Evolutionary conservation across 2,797 vertebrate genomes (phyloP).

Genomic region (Cyprinodon diabolis): DNA sequence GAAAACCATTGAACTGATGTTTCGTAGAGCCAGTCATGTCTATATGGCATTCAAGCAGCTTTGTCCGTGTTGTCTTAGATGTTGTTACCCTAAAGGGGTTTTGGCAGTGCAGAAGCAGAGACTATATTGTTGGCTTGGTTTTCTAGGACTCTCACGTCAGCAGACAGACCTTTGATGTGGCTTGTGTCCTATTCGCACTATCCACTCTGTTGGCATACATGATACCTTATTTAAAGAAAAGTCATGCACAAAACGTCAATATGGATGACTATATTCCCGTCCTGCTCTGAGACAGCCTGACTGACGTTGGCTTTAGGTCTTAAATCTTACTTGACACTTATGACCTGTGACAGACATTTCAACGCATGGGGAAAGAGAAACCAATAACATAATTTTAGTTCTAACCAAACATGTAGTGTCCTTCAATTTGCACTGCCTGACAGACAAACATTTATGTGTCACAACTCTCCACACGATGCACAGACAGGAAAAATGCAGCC

Average conservation of each 20-base stretch:
- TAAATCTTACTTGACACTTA: slow-evolving; percentile 42
- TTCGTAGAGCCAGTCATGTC: not conserved
- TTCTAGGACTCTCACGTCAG: slow-evolving; percentile 2
- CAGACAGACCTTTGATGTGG: slow-evolving; percentile 23
- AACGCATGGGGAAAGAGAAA: slow-evolving; percentile 13
- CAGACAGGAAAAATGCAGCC: slow-evolving; percentile 26
- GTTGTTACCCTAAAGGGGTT: slow-evolving; percentile 54
- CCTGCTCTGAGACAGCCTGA: slow-evolving; percentile 37
- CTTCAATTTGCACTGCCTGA: slow-evolving; percentile 16
- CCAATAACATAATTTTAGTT: not conserved
- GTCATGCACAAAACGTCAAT: slow-evolving; percentile 45
- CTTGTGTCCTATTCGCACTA: slow-evolving; percentile 43
- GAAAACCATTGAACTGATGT: not conserved
- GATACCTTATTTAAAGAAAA: slow-evolving; percentile 36
- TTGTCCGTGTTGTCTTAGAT: not conserved
- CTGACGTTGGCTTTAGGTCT: slow-evolving; percentile 32
- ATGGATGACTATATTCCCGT: slow-evolving; percentile 33
- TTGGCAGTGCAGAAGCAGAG: not conserved
- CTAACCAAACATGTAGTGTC: slow-evolving; percentile 2
- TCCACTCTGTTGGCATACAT: slow-evolving; percentile 37
- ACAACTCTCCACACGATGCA: slow-evolving; percentile 55
- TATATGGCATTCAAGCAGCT: not conserved
- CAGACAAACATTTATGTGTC: slow-evolving; percentile 40
- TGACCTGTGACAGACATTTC: slow-evolving; percentile 20
- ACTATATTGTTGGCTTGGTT: not conserved